Evolutionary conservation across 2,888 invertebrate species (phyloP).

Genomic region (Drosophila stalkeri): DNA sequence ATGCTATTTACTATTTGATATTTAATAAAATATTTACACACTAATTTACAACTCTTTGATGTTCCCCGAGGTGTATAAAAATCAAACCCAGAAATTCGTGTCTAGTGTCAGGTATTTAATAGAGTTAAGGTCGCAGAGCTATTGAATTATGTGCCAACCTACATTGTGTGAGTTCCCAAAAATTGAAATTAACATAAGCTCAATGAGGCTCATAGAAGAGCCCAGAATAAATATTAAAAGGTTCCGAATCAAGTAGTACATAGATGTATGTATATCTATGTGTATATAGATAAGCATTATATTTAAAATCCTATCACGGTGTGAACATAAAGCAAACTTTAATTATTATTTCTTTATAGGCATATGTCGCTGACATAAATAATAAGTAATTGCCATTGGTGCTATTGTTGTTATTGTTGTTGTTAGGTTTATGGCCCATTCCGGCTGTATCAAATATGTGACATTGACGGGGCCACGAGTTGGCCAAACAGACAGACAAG

Average conservation of each 20-base stretch:
- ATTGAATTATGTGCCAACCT: slow-evolving; percentile 21
- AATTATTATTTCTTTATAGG: slow-evolving; percentile 66
- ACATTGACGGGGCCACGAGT: slow-evolving; percentile 49
- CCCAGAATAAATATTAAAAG: slow-evolving; percentile 44
- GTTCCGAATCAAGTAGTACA: slow-evolving; percentile 24
- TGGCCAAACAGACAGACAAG: slow-evolving; percentile 35
- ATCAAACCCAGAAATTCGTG: neutral
- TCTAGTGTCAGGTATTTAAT: slow-evolving; percentile 7
- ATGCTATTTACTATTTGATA: no score
- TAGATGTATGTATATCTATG: neutral
- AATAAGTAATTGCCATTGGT: slow-evolving; percentile 51
- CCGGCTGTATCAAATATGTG: slow-evolving; percentile 42
- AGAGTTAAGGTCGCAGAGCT: slow-evolving; percentile 8
- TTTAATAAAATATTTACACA: neutral
- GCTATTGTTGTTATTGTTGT: slow-evolving; percentile 28
- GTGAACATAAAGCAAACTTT: slow-evolving; percentile 71
- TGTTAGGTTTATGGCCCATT: slow-evolving; percentile 35
- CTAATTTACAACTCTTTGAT: neutral
- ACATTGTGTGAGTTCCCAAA: slow-evolving; percentile 43
- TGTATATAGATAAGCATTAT: slow-evolving; percentile 28
- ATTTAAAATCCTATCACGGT: slow-evolving; percentile 65
- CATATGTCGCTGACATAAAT: slow-evolving; percentile 69
- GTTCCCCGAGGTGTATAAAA: neutral
- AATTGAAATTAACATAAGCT: slow-evolving; percentile 46
- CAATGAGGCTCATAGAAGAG: slow-evolving; percentile 47